Base-by-base conservation (phyloP, 2,113 vertebrate species). In the Siniperca knerii region DNA sequence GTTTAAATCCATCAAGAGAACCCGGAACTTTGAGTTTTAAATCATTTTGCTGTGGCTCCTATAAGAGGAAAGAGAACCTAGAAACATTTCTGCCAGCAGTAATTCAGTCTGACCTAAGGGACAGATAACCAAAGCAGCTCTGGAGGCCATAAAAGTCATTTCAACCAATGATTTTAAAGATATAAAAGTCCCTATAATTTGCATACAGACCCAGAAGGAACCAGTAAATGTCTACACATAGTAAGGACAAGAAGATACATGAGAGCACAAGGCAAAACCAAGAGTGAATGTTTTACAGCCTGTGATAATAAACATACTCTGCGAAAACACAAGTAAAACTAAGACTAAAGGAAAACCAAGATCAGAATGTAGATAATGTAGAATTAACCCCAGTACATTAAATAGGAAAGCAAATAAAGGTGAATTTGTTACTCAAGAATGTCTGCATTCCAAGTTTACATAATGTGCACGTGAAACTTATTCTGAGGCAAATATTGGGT, bases 241-340 rank as follows among this genome's bases (percentile, higher is more conserved):
- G 64, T 42, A 11, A 74, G 42, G 46, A 74, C 35, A 78, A 58
- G 71, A 64, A 71, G 78, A 85, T 72, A 81, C 74, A 75, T 33
- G 73, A 77, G 73, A 85, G 75, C 33, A 44, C 23, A 8, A 25
- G 35, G 50, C 7, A 70, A 65, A 87, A 57, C 35, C 33, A 64
- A 69, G 50, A 80, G 9, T 64, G 40, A 54, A 46, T 61, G 61
- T 79, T 90, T 88, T 84, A 86, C 35, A 83, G 67, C 50, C 62
- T 66, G 57, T 66, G 40, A 88, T 89, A 40, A 88, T 88, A 85
- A 88, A 87, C 37, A 76, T 8, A 35, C 55, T 82, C n/a, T 25
- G 42, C 6, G 16, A 37, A 29, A 35, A 57, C 60, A 73, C 4
- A 13, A 54, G 42, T 37, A 33, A 85, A 83, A 69, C 33, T 29